Conservation (phyloP, 2,888 invertebrate species). For the Leptinotarsa rubiginosa region DNA sequence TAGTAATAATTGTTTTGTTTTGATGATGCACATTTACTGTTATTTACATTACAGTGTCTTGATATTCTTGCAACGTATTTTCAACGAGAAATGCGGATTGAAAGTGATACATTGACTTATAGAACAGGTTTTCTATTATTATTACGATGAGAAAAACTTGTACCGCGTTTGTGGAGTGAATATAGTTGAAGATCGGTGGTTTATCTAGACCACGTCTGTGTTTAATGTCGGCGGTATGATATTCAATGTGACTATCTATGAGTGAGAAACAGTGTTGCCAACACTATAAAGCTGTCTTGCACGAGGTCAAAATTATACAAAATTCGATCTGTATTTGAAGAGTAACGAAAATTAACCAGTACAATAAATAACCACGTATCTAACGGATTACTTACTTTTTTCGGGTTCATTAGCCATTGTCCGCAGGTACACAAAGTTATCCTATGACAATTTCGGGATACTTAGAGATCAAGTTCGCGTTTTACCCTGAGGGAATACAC, state of each 20-base stretch:
- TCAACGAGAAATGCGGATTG: constrained; percentile 17
- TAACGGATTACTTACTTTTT: too few species aligned
- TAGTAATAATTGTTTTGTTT: constrained; percentile 60
- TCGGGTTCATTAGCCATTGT: too few species aligned
- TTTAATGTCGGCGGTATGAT: constrained; percentile 3
- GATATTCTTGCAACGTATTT: constrained; percentile 16
- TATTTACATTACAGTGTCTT: constrained; percentile 43
- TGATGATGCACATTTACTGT: constrained; percentile 56
- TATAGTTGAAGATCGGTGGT: constrained; percentile 6
- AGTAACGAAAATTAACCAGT: too few species aligned
- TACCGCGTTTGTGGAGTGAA: not conserved
- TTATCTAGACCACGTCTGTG: constrained; percentile 14
- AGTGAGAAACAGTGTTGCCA: not conserved
- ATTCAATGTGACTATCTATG: not conserved
- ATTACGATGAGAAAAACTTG: constrained; percentile 12
- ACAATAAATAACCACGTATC: too few species aligned
- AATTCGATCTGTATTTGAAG: too few species aligned
- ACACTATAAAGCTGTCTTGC: too few species aligned
- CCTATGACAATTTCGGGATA: too few species aligned
- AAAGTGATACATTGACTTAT: constrained; percentile 14
- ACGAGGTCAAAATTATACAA: too few species aligned
- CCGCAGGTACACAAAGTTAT: too few species aligned
- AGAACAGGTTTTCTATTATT: constrained; percentile 18
- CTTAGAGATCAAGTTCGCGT: too few species aligned
- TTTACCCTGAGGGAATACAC: too few species aligned